Percentiles rank a stretch among this genome's conserved stretches.
These are phyloP conservation scores for Poicephalus meyeri DNA, from an alignment of 2,113 vertebrate genomes.

Conservation along the genomic window DNA sequence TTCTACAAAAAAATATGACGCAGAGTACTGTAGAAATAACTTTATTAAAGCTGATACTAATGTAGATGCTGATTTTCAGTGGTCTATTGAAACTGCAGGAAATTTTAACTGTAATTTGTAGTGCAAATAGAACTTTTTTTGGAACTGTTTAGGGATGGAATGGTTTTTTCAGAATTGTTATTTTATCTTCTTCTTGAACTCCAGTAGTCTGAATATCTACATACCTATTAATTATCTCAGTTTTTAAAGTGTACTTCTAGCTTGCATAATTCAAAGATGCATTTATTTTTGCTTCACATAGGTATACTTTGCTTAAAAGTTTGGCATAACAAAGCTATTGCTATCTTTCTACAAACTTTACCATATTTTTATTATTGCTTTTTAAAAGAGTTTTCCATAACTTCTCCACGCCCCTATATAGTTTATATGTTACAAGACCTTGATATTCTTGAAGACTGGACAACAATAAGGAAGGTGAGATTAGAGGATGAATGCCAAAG, in stretches of 20 bases:
- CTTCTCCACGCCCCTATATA: constrained; percentile 90
- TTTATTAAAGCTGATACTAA: neutral
- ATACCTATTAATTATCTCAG: neutral
- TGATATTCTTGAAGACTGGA: constrained; percentile 98
- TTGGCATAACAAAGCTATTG: neutral
- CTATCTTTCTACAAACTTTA: neutral
- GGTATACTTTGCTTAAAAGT: neutral
- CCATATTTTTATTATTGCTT: neutral
- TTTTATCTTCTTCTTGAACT: neutral
- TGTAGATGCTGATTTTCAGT: neutral
- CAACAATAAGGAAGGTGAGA: constrained; percentile 93
- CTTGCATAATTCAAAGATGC: neutral
- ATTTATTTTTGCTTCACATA: neutral
- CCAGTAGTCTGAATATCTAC: neutral
- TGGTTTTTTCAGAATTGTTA: neutral
- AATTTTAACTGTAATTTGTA: neutral
- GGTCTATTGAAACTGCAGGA: neutral
- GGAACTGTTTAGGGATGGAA: neutral
- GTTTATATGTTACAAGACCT: constrained; percentile 98
- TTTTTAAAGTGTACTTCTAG: neutral
- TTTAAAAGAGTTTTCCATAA: constrained; percentile 73
- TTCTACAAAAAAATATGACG: neutral
- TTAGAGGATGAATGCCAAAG: neutral
- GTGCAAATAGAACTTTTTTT: neutral
- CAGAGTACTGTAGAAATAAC: neutral